A percentile compares a stretch with the other conserved stretches of the same genome.
Conservation (phyloP, 2,888 invertebrate genomes). For the Eupithecia pulchellata region DNA sequence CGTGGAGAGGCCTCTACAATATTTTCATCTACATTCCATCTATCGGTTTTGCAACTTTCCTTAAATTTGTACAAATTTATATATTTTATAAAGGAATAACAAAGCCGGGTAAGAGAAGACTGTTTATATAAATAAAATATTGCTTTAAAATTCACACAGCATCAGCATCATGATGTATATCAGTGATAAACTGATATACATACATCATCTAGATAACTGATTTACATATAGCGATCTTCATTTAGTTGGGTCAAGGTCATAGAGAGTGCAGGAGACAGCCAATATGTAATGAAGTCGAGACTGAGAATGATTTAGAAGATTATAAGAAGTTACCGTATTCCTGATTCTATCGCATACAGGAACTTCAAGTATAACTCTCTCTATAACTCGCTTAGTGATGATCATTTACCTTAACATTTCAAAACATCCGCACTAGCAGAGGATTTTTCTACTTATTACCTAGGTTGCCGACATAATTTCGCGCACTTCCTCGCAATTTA, state of each 20-base stretch:
- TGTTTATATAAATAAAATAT: background rate
- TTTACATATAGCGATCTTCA: too few relatives aligned
- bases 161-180: too few relatives aligned
- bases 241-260: too few relatives aligned
- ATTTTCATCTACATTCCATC: background rate
- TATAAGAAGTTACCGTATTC: background rate
- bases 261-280: too few relatives aligned
- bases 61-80: constrained; percentile 4
- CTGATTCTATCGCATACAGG: background rate
- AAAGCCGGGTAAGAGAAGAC: background rate
- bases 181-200: too few relatives aligned
- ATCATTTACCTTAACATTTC: background rate
- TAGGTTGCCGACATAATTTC: constrained; percentile 32
- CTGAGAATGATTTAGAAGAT: too few relatives aligned
- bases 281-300: too few relatives aligned
- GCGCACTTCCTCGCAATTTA: constrained; percentile 7
- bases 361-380: background rate
- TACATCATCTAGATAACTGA: too few relatives aligned
- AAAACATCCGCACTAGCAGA: background rate
- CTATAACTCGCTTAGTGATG: background rate
- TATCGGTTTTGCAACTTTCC: background rate
- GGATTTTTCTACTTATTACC: background rate
- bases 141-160: background rate
- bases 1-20: background rate
- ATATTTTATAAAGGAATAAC: background rate